Conservation (phyloP, 2,797 vertebrate genomes). For the Cryptoblepharus egeriae region DNA sequence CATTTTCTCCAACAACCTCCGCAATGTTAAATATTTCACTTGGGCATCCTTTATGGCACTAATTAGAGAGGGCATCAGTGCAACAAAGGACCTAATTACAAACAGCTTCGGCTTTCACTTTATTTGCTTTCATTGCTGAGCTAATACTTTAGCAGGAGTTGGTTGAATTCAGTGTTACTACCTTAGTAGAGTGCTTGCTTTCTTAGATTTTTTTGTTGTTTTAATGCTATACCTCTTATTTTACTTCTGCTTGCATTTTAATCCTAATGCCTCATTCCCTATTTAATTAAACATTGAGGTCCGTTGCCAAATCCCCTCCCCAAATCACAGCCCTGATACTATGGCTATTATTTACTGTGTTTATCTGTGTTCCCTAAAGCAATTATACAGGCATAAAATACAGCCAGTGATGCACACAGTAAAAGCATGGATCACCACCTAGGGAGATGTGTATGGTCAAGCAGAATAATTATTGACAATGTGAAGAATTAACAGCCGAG, state of each 20-base stretch:
- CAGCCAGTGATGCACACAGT: not conserved
- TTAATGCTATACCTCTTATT: not conserved
- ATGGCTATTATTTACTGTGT: not conserved
- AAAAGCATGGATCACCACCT: not conserved
- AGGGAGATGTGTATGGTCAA: not conserved
- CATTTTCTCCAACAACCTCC: conserved; percentile 8
- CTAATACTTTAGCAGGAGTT: not conserved
- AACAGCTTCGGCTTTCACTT: conserved; percentile 11
- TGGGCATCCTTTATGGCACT: conserved; percentile 27
- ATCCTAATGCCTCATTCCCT: not conserved
- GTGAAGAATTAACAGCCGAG: conserved; percentile 3
- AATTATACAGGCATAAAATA: not conserved
- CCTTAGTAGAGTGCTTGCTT: not conserved
- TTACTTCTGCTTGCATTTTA: not conserved
- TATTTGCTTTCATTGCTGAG: conserved; percentile 19
- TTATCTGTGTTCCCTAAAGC: not conserved
- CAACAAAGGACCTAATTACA: conserved; percentile 9
- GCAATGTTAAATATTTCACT: conserved; percentile 25
- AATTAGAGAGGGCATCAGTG: conserved; percentile 21
- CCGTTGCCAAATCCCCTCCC: not conserved
- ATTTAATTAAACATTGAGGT: not conserved
- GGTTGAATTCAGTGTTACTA: not conserved
- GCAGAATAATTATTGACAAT: not conserved
- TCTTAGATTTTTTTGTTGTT: not conserved
- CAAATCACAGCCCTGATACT: not conserved